Evolutionary conservation across 2,113 vertebrate species (phyloP).

Genomic region (Arothron firmamentum): DNA sequence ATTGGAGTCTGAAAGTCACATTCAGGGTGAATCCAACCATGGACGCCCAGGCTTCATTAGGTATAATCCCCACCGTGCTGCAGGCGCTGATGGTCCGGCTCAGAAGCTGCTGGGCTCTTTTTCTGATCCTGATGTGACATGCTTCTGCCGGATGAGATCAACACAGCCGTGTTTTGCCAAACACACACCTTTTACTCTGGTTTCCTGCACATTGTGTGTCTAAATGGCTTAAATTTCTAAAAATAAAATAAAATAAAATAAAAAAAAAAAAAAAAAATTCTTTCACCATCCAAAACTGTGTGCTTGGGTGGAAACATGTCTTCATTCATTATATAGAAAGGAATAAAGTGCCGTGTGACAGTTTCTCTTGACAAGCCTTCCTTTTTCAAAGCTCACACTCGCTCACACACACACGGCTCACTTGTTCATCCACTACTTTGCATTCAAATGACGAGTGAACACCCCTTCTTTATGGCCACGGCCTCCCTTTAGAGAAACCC

Average conservation of each 20-base stretch:
- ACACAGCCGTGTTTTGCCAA: conserved; percentile 50
- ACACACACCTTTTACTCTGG: conserved; percentile 54
- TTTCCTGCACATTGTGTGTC: conserved; percentile 38
- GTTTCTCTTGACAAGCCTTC: conserved; percentile 62
- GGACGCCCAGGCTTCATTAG: not conserved
- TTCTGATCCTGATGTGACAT: conserved; percentile 77
- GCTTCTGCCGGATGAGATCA: conserved; percentile 55
- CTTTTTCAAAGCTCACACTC: conserved; percentile 57
- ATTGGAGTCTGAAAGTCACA: not conserved
- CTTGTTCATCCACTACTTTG: conserved; percentile 76
- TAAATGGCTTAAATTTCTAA: not conserved
- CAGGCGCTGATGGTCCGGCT: conserved; percentile 58
- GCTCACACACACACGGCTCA: conserved; percentile 64
- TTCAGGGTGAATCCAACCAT: not conserved
- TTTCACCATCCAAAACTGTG: conserved; percentile 24
- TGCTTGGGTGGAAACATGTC: conserved; percentile 23
- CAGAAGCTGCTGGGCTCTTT: conserved; percentile 71
- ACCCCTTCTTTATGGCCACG: conserved; percentile 64
- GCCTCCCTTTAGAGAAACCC: conserved; percentile 43
- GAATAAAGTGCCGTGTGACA: conserved; percentile 56
- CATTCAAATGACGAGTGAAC: conserved; percentile 77
- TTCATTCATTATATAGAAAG: conserved; percentile 43
- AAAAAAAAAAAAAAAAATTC: too few species aligned
- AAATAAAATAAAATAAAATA: conserved; percentile 4
- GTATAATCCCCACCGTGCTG: conserved; percentile 68